Percentiles rank a stretch among this genome's conserved stretches.
Evolutionary conservation across 2,797 vertebrate genomes (phyloP).

Genomic region (Carduelis carduelis): DNA sequence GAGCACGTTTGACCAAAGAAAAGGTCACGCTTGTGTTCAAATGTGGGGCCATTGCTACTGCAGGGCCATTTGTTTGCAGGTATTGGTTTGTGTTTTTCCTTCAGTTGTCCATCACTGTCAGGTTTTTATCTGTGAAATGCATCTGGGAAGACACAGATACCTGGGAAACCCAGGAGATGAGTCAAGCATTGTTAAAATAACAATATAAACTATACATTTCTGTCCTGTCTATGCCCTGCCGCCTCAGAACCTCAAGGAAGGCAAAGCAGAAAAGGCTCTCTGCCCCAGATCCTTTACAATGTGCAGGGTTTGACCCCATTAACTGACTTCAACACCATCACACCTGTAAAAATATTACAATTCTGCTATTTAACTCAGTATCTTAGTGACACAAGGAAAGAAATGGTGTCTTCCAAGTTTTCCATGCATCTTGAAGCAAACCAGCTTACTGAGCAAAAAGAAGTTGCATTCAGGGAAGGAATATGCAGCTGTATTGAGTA

Average conservation of each 20-base stretch:
- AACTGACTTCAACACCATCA: not conserved
- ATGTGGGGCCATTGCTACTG: not conserved
- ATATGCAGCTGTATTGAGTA: not conserved
- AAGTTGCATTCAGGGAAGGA: not conserved
- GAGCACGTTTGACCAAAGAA: not conserved
- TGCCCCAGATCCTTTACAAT: not conserved
- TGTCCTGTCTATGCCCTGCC: not conserved
- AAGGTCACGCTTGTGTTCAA: not conserved
- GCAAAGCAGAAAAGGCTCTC: not conserved
- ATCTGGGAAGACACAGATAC: not conserved
- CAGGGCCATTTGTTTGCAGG: not conserved
- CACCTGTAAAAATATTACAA: not conserved
- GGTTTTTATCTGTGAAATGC: not conserved
- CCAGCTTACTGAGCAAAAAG: not conserved
- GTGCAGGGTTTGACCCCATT: not conserved
- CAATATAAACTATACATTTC: fast-evolving
- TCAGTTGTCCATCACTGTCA: not conserved
- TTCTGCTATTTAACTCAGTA: not conserved
- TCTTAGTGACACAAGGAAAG: not conserved
- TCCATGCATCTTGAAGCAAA: not conserved
- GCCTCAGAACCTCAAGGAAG: not conserved
- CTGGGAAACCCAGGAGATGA: not conserved
- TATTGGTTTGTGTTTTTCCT: too few species aligned
- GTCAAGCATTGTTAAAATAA: not conserved
- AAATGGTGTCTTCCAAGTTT: not conserved